Base-by-base conservation (phyloP, 2,888 invertebrate genomes). In the Drosophila pseudotalamancana region DNA sequence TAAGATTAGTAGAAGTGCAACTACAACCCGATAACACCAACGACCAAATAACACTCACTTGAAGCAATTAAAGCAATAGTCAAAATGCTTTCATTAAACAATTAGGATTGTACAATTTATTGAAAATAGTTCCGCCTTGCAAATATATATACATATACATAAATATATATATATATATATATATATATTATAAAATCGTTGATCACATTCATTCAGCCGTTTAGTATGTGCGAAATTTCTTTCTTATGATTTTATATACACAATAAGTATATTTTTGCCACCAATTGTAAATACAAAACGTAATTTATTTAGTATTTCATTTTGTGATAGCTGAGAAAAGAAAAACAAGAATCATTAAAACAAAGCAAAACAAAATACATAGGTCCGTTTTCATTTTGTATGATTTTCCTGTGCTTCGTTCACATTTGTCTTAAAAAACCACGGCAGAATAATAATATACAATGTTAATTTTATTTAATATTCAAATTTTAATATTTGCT, bases 221-320 rank as follows among this genome's bases (percentile, higher is more conserved):
- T n/a, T 11, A 21, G 23, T 27, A 16, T 37, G 25, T 37, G 35
- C 23, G 31, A 35, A 21, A 16, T 31, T 18, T 42, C 29, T 29
- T 43, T 29, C 27, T 61, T 49, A 27, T 57, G 21, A 16, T 23
- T 34, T 50, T 39, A 25, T 8, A 6, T 29, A 40, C 25, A 27
- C 23, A 56, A 57, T 16, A 43, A n/a, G 32, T 12, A 12, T 46
- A 12, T 45, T 27, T 59, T 53, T 67, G 60, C 53, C 50, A 62
- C 16, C 45, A 62, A 34, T 40, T 70, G 63, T 82, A 82, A 62
- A 72, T 68, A 68, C 18, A 29, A 53, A 65, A 55, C 42, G 65
- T 72, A 69, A 57, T 69, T 54, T 54, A 67, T 27, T 61, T 71
- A 66, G 74, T 70, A 73, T 71, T 73, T 74, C 40, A 66, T 71